These are phyloP conservation scores for Xanthostigma xanthostigma DNA, from an alignment of 2,888 invertebrate species.

Conservation along the genomic window DNA sequence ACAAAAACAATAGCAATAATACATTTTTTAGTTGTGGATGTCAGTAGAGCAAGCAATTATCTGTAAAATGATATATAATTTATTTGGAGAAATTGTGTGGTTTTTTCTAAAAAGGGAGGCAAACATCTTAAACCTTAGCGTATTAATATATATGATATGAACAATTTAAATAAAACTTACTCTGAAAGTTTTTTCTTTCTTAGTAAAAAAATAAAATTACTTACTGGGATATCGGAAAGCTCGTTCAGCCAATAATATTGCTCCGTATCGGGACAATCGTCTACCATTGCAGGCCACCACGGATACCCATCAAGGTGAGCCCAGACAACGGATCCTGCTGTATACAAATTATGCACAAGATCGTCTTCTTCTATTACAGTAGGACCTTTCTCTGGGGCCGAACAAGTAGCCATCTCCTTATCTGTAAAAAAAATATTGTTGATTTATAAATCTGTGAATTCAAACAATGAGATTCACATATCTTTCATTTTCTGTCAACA, in stretches of 20 bases:
- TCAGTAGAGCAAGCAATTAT: no score
- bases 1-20: no score
- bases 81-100: no score
- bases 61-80: no score
- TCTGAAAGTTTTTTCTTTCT: background rate
- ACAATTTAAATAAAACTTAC: no score
- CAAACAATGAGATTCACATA: background rate
- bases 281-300: conserved; percentile 61
- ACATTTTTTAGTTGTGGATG: no score
- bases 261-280: conserved; percentile 46
- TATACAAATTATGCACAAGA: conserved; percentile 40
- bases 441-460: background rate
- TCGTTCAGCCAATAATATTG: conserved; percentile 42
- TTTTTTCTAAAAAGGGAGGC: no score
- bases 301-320: conserved; percentile 43
- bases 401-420: conserved; percentile 26
- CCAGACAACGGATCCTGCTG: conserved; percentile 52
- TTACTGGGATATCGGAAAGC: conserved; percentile 36
- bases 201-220: conserved; percentile 5
- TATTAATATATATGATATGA: no score
- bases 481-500: no score
- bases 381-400: conserved; percentile 31
- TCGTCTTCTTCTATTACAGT: conserved; percentile 33
- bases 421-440: background rate
- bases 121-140: no score